Base-by-base conservation (phyloP, 2,113 vertebrate species). In the Seriola dumerili region DNA sequence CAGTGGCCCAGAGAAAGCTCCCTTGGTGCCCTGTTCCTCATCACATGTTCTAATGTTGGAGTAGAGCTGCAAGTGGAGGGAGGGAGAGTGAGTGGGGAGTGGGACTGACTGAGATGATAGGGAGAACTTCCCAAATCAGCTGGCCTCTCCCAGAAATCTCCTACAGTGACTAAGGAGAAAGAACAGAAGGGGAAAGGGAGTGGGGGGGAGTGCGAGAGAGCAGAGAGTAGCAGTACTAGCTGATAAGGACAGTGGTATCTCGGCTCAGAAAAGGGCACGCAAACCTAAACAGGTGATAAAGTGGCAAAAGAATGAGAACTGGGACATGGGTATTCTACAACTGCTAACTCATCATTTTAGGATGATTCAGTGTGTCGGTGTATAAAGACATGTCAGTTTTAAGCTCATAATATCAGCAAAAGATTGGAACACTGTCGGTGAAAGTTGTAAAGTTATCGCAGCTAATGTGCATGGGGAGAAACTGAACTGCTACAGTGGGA, bases 241-340 rank as follows among this genome's bases (percentile, higher is more conserved):
- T 75, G 92, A 94, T 94, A 92, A 93, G 78, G 54, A 57, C 29
- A 1, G 1, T 17, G 2, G 9, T 86, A 89, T 92, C 88, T 84
- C 32, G 32, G 80, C 81, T 88, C 66, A 88, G 76, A 67, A 89
- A 77, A 70, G 86, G 78, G 82, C 89, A 78, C 6, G 46, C 19
- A 76, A 92, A 91, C 66, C 81, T 85, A 93, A 94, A 93, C 91
- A 91, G 85, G 66, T 78, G 92, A 94, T 93, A 92, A 87, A 62
- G 77, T 4, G 0, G 38, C n/a, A 59, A 62, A 66, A 75, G 65
- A 85, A 73, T 74, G 76, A 69, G 72, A 90, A 85, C 44, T 12
- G 1, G 68, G 70, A 17, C 73, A 59, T 21, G 40, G 69, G 52
- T 63, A 8, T 58, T 40, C 57, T 58, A 66, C 38, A 78, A 61